Evolutionary conservation across 2,888 invertebrate species (phyloP), one percentile per base, ranked within the genome.

Genomic region (Unio pictorum): DNA sequence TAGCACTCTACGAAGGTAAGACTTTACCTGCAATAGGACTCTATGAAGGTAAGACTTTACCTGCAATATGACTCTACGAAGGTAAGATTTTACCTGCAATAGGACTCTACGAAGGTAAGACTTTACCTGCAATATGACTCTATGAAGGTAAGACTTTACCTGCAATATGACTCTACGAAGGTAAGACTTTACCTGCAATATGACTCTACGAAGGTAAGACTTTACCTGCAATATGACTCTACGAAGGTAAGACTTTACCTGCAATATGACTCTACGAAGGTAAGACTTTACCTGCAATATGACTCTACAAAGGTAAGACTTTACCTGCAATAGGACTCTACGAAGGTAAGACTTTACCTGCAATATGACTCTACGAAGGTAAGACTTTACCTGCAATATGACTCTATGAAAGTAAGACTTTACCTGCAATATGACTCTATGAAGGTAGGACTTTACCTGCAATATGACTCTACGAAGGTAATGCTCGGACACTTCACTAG

Each of bases 401-500:
- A 76, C 72, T 23, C 72, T 66, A 1, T 67, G 65, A 7, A 81
- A 69, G 61, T 74, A 84, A 26, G n/a, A n/a, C n/a, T n/a, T n/a
- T n/a, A n/a, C n/a, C n/a, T n/a, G 69, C 8, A 83, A 71, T 7
- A 82, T 61, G 4, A 76, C 72, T 23, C 72, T 66, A 1, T 67
- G 65, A 7, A 81, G 70, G 61, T 74, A 84, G n/a, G n/a, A n/a
- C n/a, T n/a, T n/a, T n/a, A n/a, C n/a, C n/a, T n/a, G 69, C 8
- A 83, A 71, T 7, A 82, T 61, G 4, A 76, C 72, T 23, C 72
- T 66, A 1, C 68, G 65, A 7, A 81, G 70, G 61, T 74, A 84
- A 26, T 76, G 69, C 60, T 84, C 79, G 30, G 79, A 79, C 7
- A 87, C 79, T 34, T 78, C 80, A 62, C 64, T 34, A 1, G 86